Percentiles rank a stretch among this genome's conserved stretches.
These are phyloP conservation scores for Caenorhabditis angaria DNA, from an alignment of 2,888 invertebrate species.

Conservation along the genomic window DNA sequence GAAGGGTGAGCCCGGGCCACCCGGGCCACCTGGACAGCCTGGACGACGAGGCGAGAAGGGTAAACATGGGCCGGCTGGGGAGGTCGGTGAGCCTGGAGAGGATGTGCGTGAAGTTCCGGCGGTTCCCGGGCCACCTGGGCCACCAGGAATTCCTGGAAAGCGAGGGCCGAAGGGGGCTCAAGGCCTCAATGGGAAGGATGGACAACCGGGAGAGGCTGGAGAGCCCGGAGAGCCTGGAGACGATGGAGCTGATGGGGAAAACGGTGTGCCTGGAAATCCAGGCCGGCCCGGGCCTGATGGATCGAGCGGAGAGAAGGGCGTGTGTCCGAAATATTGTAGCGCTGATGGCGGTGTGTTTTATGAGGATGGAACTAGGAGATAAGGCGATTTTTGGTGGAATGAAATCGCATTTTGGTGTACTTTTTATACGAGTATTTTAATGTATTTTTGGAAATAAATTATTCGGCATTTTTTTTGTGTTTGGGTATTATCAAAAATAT, in stretches of 20 bases:
- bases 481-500: too few relatives aligned
- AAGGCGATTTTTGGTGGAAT: conserved; percentile 5
- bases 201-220: conserved; percentile 50
- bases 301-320: conserved; percentile 47
- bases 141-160: conserved; percentile 40
- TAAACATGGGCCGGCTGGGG: conserved; percentile 56
- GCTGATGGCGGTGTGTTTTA: conserved; percentile 54
- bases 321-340: conserved; percentile 54
- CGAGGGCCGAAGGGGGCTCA: conserved; percentile 50
- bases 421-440: conserved; percentile 1
- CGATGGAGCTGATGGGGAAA: conserved; percentile 37
- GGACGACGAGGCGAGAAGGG: conserved; percentile 54
- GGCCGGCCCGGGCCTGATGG: conserved; percentile 43
- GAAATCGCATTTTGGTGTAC: too few relatives aligned
- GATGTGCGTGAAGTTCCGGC: conserved; percentile 22
- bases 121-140: conserved; percentile 44
- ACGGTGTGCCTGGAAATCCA: conserved; percentile 50
- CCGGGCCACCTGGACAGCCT: conserved; percentile 40
- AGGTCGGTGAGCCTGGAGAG: conserved; percentile 39
- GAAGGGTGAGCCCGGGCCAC: conserved; percentile 48
- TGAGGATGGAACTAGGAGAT: conserved; percentile 53
- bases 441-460: not conserved
- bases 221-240: conserved; percentile 31
- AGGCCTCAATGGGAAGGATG: conserved; percentile 50
- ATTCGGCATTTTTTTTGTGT: not conserved